phyloP scores from a whole-genome alignment of 2,888 invertebrate species.

The Microchrysa polita region DNA sequence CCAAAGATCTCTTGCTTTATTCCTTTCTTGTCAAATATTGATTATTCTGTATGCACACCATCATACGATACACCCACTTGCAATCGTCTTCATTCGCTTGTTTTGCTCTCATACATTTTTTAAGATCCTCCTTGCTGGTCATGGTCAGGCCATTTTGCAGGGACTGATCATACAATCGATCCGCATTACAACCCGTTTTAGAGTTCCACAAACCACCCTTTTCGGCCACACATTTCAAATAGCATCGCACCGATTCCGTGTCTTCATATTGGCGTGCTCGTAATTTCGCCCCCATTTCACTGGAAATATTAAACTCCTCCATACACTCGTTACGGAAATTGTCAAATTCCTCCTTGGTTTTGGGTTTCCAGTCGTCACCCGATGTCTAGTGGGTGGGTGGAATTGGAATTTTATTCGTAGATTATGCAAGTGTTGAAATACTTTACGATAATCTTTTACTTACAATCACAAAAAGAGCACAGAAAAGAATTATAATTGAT shows the following conservation, averaged over 20 bases:
- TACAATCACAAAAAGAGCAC: too few relatives aligned
- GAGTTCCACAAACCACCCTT: not conserved
- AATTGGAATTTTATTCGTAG: too few relatives aligned
- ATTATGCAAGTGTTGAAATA: too few relatives aligned
- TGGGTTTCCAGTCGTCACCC: constrained; percentile 26
- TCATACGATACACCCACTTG: constrained; percentile 4
- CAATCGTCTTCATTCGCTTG: not conserved
- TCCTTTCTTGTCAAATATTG: too few relatives aligned
- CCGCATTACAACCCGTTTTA: not conserved
- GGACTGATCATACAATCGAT: constrained; percentile 5
- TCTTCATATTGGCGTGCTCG: not conserved
- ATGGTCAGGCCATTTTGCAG: not conserved
- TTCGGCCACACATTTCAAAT: not conserved
- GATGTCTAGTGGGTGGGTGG: too few relatives aligned
- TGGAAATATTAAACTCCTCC: constrained; percentile 15
- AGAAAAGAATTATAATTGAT: too few relatives aligned
- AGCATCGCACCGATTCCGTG: not conserved
- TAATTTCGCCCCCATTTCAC: not conserved
- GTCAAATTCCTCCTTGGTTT: not conserved
- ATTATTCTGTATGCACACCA: too few relatives aligned
- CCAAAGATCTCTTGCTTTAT: too few relatives aligned
- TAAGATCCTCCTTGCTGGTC: not conserved
- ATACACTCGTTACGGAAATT: not conserved
- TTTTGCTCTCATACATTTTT: not conserved
- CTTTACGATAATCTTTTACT: too few relatives aligned